phyloP scores from a whole-genome alignment of 2,888 invertebrate species.

The Erebia aethiops region DNA sequence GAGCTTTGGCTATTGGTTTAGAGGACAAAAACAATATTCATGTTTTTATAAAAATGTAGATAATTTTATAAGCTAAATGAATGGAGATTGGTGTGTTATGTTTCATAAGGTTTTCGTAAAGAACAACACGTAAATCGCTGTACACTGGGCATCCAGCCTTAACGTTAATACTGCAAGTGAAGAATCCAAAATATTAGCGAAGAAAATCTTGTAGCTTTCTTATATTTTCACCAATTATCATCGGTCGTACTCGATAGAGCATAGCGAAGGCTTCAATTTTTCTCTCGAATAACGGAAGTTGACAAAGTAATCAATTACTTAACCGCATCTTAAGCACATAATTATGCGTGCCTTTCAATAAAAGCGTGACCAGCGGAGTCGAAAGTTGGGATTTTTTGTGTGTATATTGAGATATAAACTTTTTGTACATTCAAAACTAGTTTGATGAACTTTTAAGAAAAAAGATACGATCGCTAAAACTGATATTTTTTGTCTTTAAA shows the following conservation, averaged over 20 bases:
- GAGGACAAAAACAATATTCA: no score
- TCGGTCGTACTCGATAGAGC: neutral
- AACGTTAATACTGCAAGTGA: no score
- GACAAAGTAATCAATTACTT: conserved; percentile 11
- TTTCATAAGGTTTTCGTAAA: no score
- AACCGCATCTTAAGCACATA: neutral
- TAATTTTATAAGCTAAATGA: no score
- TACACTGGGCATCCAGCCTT: no score
- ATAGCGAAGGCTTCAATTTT: neutral
- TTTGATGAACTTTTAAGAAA: conserved; percentile 5
- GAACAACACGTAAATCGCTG: no score
- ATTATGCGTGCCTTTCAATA: conserved; percentile 5
- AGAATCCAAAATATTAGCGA: no score
- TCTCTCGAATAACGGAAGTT: conserved; percentile 5
- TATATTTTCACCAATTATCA: neutral
- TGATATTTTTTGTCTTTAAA: conserved; percentile 3
- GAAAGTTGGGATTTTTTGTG: conserved; percentile 7
- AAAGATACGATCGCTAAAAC: neutral
- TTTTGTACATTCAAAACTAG: conserved; percentile 3
- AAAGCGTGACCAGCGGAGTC: conserved; percentile 14
- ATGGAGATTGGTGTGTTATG: no score
- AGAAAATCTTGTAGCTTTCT: neutral
- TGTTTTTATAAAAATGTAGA: no score
- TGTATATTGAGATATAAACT: neutral
- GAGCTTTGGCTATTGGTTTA: no score